A percentile compares a stretch with the other conserved stretches of the same genome.
phyloP scores from a whole-genome alignment of 2,888 invertebrate species.

The Scaptomyza reducta region DNA sequence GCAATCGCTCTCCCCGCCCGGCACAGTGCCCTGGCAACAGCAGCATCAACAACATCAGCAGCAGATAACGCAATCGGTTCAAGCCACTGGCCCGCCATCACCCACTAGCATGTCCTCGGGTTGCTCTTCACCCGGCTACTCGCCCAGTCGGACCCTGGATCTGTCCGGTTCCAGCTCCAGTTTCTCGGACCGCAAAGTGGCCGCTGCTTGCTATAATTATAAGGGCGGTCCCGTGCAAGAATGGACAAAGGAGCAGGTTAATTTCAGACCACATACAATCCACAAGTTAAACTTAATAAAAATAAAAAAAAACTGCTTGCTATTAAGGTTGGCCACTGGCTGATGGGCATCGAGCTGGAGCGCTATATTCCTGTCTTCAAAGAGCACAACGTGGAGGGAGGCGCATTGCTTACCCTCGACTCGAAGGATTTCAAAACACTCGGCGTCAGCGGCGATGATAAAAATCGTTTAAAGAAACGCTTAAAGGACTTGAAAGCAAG shows the following conservation, averaged over 20 bases:
- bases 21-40: constrained; percentile 87
- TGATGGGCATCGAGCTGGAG: constrained; percentile 92
- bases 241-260: constrained; percentile 91
- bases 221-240: constrained; percentile 89
- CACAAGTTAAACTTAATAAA: neutral
- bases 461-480: constrained; percentile 92
- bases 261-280: neutral
- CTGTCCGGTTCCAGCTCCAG: constrained; percentile 87
- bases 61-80: constrained; percentile 80
- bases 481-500: constrained; percentile 92
- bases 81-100: constrained; percentile 86
- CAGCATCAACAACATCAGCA: constrained; percentile 84
- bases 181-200: constrained; percentile 87
- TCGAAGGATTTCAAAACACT: constrained; percentile 95
- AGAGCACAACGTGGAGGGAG: constrained; percentile 94
- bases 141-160: constrained; percentile 85
- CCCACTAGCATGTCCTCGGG: constrained; percentile 88
- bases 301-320: neutral
- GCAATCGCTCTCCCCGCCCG: constrained; percentile 87
- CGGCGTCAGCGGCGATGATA: constrained; percentile 91
- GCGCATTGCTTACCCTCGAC: constrained; percentile 92
- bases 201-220: constrained; percentile 86
- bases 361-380: constrained; percentile 94
- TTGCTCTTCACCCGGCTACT: constrained; percentile 86
- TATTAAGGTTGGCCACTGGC: constrained; percentile 95